Percentiles rank a stretch among this genome's conserved stretches.
Conservation (phyloP, 2,113 vertebrate genomes). For the Poicephalus meyeri region DNA sequence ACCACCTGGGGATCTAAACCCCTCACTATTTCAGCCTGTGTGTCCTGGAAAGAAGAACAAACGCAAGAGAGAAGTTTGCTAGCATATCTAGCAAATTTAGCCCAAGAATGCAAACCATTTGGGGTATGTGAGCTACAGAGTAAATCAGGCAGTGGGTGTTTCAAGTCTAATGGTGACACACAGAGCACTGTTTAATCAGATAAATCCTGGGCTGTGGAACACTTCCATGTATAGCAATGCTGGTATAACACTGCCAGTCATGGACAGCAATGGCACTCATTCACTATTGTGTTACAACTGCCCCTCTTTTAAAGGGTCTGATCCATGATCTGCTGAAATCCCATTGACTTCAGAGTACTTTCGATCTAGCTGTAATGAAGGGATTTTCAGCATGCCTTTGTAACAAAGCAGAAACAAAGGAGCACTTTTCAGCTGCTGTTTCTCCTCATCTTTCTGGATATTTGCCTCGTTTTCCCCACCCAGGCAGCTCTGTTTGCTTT, state of each 20-base stretch:
- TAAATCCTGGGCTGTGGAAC: conserved; percentile 55
- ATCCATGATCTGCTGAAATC: neutral
- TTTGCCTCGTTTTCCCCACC: conserved; percentile 38
- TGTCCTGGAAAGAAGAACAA: neutral
- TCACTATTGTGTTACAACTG: neutral
- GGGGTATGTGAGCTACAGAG: conserved; percentile 28
- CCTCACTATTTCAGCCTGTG: neutral
- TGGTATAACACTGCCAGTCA: neutral
- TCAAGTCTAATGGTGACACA: conserved; percentile 18
- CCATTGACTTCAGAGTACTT: neutral
- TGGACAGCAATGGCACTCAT: conserved; percentile 2
- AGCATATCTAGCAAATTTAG: conserved; percentile 13
- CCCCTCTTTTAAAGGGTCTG: neutral
- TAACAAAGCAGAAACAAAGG: neutral
- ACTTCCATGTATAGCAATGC: conserved; percentile 67
- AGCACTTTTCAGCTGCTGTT: conserved; percentile 16
- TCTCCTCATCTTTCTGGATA: conserved; percentile 34
- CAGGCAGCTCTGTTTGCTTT: conserved; percentile 40
- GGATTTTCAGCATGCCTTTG: conserved; percentile 35
- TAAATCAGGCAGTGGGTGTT: conserved; percentile 26
- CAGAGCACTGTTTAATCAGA: conserved; percentile 53
- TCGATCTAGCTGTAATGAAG: neutral
- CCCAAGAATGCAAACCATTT: conserved; percentile 56
- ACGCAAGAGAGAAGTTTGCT: neutral
- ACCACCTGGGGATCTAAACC: neutral